Base-by-base conservation (phyloP, 35 echinoderm and acorn worm genomes). In the Strongylocentrotus purpuratus region DNA sequence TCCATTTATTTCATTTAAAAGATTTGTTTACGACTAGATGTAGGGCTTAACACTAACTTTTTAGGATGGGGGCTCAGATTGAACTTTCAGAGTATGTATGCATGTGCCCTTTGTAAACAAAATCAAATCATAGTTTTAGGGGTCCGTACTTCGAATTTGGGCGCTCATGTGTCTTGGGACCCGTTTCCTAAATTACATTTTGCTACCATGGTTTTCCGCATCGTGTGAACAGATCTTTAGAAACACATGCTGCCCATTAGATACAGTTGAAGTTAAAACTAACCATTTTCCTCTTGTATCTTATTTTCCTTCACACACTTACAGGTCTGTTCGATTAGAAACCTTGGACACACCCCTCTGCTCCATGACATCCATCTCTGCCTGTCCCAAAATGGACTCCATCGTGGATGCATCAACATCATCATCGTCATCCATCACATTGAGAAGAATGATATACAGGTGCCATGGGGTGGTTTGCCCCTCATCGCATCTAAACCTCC, bases 311-410 rank as follows among this genome's bases (percentile, higher is more conserved):
- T 78, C 65, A 28, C 7, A 20, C 14, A 55, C 8, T 55, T 14
- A 70, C 65, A 78, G 65, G 65, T 78, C 65, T 78, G 65, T 78
- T 78, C 65, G 65, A 78, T 9, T 78, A 78, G 65, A 78, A 78
- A 22, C 28, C 65, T 28, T 28, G 65, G 65, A 78, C 61, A 20
- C 22, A 4, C 65, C 65, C 61, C 65, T 78, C 65, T 28, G 65
- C 65, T 18, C n/a, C 65, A 28, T n/a, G 22, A 78, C 65, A 28
- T 55, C 65, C 65, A 78, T 78, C 65, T 2, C 65, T 78, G 65
- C 22, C 22, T 4, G 1, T 78, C n/a, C 65, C 65, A 78, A 78
- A 31, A n/a, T n/a, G 28, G 65, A n/a, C 65, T 10, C 48, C 4
- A 48, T n/a, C 8, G 13, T 50, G 5, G 48, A 50, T 50, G 0